Base-by-base conservation (phyloP, 1,140 invertebrate species). In the Steinernema khuongi region DNA sequence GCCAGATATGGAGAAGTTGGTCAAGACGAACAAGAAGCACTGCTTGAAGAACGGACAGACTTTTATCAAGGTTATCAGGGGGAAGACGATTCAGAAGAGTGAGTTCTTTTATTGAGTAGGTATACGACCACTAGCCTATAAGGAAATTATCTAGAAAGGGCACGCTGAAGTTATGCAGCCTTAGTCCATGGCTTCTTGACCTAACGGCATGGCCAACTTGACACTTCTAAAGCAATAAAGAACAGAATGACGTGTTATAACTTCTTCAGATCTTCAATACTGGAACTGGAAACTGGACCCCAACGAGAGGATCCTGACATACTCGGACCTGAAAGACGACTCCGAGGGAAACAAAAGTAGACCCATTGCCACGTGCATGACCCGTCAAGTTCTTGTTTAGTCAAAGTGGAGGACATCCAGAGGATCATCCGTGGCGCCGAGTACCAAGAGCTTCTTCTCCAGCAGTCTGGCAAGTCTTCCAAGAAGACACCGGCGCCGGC, bases 1-100 rank as follows among this genome's bases (percentile, higher is more conserved):
- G 1, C 80, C 80, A 28, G 29, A 43, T 41, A 82, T 81, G 19
- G 80, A 80, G 68, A 43, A 71, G n/a, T 22, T 81, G 17, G 80
- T 81, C 0, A 66, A 77, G n/a, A 68, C 30, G 11, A 74, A 77
- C 31, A 76, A 74, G 30, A 74, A 67, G 18, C 75, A 79, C 68
- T 82, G 50, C 29, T 32, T 81, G 17, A 81, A 83, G 60, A 66
- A 68, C 30, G 80, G 80, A 14, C 29, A 68, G n/a, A 74, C 69
- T 36, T 81, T 81, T 41, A 29, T 36, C 31, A 79, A 81, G 41
- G 32, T 68, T 19, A 30, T 33, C 22, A 69, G 68, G 67, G 67
- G 72, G n/a, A 78, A 78, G 41, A 68, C 70, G 1, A 32, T 79
- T 28, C 44, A 41, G 14, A 74, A 31, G 22, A 32, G 70, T 77